phyloP scores from a whole-genome alignment of 2,797 vertebrate species.

The Poecile montanus region DNA sequence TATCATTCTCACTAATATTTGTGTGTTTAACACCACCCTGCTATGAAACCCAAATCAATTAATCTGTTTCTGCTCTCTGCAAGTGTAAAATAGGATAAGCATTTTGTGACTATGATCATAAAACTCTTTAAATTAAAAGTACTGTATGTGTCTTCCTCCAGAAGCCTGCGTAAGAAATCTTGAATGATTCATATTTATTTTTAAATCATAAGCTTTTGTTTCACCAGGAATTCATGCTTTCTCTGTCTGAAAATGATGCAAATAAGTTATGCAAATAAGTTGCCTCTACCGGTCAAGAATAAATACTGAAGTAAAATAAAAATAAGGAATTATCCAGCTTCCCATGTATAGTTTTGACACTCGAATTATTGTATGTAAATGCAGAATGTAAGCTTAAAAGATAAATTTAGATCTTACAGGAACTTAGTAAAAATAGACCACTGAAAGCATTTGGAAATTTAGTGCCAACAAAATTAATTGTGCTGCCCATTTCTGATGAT shows the following conservation, averaged over 20 bases:
- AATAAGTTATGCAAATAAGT: not conserved
- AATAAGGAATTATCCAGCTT: not conserved
- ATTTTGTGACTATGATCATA: not conserved
- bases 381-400: not conserved
- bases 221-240: not conserved
- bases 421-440: not conserved
- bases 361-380: not conserved
- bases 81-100: not conserved
- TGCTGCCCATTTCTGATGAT: not conserved
- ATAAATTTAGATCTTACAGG: not conserved
- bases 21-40: not conserved
- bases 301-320: not conserved
- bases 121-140: not conserved
- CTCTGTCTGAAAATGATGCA: not conserved
- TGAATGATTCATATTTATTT: not conserved
- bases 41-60: not conserved
- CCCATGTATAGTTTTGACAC: not conserved
- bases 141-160: not conserved
- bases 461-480: not conserved
- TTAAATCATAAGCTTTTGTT: not conserved
- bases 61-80: not conserved
- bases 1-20: not conserved
- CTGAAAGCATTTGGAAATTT: not conserved
- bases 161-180: not conserved
- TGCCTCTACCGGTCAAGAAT: not conserved